Evolutionary conservation across 2,113 vertebrate species (phyloP), one percentile per base, ranked within the genome.

Genomic region (Pycnonotus jocosus): DNA sequence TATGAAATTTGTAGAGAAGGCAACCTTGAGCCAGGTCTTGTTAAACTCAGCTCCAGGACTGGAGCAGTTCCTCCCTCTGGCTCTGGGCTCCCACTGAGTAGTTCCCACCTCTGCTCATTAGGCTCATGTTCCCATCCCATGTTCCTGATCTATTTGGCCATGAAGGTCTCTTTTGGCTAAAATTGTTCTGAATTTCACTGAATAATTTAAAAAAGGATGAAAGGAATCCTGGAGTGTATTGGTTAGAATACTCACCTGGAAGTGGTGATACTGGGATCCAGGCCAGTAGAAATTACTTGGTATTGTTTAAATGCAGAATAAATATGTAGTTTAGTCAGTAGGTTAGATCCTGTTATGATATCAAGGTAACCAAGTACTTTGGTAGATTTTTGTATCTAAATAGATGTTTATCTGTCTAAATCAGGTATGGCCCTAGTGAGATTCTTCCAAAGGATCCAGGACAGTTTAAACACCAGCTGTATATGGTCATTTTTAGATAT

Each of bases 111-210:
- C 51, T 81, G 35, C 30, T 13, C 51, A 13, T 35, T 13, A 81
- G 13, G 7, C 8, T 88, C 0, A 0, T 24, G 9, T 19, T 86
- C 47, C 60, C 15, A 22, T 31, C 1, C 3, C 7, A 1, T 7
- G 10, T 31, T 74, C 44, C 38, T 37, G 47, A 54, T 42, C 8
- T 3, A 2, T 51, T n/a, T 45, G 13, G 37, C 56, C 50, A 10
- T 31, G 24, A 58, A 45, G 3, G 16, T 22, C 7, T 77, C 24
- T 58, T 58, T 53, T 0, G 1, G 58, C 22, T 94, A 40, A 54
- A 83, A 33, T 25, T 25, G 18, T n/a, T 51, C n/a, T 65, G 35
- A 45, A 69, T 93, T 69, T 45, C 22, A 65, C 9, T 4, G 19
- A 44, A n/a, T 40, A 57, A 48, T 60, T 74, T 0, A 4, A 30